These are phyloP conservation scores for Heterotis niloticus DNA, from an alignment of 2,113 vertebrate species.

Conservation along the genomic window DNA sequence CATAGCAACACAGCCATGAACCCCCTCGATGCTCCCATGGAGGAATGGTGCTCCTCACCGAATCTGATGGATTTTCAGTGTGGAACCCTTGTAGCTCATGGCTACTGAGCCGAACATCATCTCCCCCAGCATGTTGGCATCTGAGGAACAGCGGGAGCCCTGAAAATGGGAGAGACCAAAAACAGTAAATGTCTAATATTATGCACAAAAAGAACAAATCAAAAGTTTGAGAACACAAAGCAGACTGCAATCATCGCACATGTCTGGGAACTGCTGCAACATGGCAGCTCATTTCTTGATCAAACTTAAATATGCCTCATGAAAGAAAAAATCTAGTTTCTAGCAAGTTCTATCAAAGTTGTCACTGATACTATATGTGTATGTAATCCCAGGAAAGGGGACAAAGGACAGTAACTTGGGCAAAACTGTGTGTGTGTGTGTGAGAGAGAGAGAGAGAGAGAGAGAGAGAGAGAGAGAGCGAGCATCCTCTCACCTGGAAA, in stretches of 20 bases:
- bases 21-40: conserved; percentile 32
- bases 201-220: too few relatives aligned
- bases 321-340: too few relatives aligned
- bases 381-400: neutral
- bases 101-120: conserved; percentile 99
- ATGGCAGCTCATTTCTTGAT: neutral
- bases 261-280: neutral
- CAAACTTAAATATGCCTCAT: neutral
- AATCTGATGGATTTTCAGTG: conserved; percentile 95
- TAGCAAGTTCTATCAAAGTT: too few relatives aligned
- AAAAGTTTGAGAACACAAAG: neutral
- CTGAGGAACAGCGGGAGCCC: conserved; percentile 85
- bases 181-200: neutral
- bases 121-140: conserved; percentile 95
- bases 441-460: neutral
- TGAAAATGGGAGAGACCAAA: conserved; percentile 38
- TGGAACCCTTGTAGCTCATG: conserved; percentile 98
- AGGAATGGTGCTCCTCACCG: conserved; percentile 63
- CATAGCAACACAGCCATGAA: neutral
- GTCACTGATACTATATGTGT: too few relatives aligned
- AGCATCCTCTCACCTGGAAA: conserved; percentile 73
- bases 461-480: neutral
- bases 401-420: neutral
- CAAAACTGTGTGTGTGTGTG: neutral
- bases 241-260: too few relatives aligned